Conservation (phyloP, 2,797 vertebrate species). For the Spondyliosoma cantharus region DNA sequence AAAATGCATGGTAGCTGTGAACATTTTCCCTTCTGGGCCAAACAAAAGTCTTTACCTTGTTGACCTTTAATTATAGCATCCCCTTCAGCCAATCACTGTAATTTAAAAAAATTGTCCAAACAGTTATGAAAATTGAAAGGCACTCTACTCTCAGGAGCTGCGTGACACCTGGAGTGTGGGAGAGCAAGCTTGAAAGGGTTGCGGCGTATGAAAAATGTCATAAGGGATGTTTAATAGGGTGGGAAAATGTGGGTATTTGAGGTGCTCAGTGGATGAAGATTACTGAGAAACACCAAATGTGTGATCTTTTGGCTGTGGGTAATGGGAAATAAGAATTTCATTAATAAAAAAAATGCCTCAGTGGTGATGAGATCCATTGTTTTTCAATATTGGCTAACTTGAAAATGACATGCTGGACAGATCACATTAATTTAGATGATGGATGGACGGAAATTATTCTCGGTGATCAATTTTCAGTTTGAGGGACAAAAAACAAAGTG, state of each 20-base stretch:
- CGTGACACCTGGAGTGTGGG: background rate
- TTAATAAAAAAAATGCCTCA: background rate
- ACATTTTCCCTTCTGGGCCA: background rate
- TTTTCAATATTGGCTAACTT: background rate
- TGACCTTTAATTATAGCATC: constrained; percentile 39
- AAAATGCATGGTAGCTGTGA: background rate
- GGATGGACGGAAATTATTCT: constrained; percentile 25
- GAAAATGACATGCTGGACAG: background rate
- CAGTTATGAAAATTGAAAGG: constrained; percentile 16
- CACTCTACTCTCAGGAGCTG: constrained; percentile 16
- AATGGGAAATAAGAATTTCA: background rate
- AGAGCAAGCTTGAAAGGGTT: background rate
- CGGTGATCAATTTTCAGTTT: constrained; percentile 12
- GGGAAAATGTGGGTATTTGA: background rate
- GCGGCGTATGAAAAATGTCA: background rate
- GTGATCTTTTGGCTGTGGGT: background rate
- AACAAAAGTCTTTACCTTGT: constrained; percentile 20
- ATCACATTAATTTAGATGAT: constrained; percentile 5
- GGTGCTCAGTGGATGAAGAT: background rate
- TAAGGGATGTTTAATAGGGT: background rate
- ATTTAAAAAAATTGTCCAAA: constrained; percentile 23
- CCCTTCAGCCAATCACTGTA: constrained; percentile 9
- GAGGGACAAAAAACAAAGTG: background rate
- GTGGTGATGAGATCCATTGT: background rate
- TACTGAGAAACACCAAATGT: background rate